Conservation (phyloP, 2,113 vertebrate genomes). For the Oplegnathus fasciatus region DNA sequence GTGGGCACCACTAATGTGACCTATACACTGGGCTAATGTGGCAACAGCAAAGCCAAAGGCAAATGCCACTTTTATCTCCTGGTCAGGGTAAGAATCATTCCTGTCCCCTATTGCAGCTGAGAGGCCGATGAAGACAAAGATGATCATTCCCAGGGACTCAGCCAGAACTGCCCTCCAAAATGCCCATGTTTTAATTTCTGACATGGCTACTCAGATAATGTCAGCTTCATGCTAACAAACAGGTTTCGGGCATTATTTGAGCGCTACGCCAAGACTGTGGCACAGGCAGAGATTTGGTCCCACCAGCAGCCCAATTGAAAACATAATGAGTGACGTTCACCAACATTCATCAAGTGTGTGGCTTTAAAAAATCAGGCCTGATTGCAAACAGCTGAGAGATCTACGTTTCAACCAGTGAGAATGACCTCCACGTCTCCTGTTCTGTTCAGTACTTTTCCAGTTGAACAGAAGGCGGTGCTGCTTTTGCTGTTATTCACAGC, state of each 20-base stretch:
- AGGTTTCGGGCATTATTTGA: neutral
- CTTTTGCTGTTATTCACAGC: constrained; percentile 4
- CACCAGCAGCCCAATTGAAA: constrained; percentile 4
- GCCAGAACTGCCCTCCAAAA: constrained; percentile 90
- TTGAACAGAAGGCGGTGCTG: constrained; percentile 25
- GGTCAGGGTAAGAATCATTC: constrained; percentile 73
- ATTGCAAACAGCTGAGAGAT: constrained; percentile 70
- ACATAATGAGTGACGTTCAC: constrained; percentile 2
- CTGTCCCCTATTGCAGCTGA: constrained; percentile 83
- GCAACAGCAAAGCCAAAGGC: constrained; percentile 89
- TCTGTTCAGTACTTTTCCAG: constrained; percentile 42
- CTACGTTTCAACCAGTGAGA: constrained; percentile 7
- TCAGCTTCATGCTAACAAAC: neutral
- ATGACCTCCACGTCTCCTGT: constrained; percentile 45
- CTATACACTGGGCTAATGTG: constrained; percentile 86
- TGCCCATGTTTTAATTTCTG: constrained; percentile 35
- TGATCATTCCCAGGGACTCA: constrained; percentile 86
- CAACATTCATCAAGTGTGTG: constrained; percentile 22
- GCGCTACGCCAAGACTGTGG: neutral
- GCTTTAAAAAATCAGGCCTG: constrained; percentile 43
- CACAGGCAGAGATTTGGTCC: constrained; percentile 6
- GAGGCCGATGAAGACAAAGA: constrained; percentile 89
- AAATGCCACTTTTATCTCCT: constrained; percentile 91
- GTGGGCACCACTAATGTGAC: constrained; percentile 89
- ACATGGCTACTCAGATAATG: constrained; percentile 19